Base-by-base conservation (phyloP, 2,888 invertebrate genomes). In the Molanna angustata region DNA sequence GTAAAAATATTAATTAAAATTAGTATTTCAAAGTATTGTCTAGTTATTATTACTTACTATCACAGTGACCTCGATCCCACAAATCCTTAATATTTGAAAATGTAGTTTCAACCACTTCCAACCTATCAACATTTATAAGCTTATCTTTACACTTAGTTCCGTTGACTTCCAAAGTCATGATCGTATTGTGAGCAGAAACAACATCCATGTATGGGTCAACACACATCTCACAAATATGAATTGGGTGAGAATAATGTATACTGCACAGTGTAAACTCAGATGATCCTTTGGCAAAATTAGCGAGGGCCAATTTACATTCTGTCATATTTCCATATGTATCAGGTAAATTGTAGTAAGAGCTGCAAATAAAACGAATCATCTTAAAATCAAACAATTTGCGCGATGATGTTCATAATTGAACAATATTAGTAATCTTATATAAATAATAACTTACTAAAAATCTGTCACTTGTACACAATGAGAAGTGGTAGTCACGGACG, bases 21-120 rank as follows among this genome's bases (percentile, higher is more conserved):
- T 14, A 40, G 14, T 20, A 16, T 33, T 14, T 31, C 7, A 51
- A 14, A n/a, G n/a, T n/a, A n/a, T n/a, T n/a, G n/a, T n/a, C 11
- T 13, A 33, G 41, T 21, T 2, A 3, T 4, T 50, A 17, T 37
- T 45, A 66, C 67, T 66, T 70, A 85, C 85, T 77, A 68, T 79
- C 70, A 67, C 86, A 86, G 62, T 80, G 78, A 46, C 81, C 85
- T 65, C 78, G 75, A 19, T 71, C 66, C 85, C 85, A 85, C 57
- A 85, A 67, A 61, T 73, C 66, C 52, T 70, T 62, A 59, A 79
- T 78, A 62, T 76, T 80, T 40, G 73, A 65, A 68, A 82, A 79
- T 57, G 80, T 76, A 52, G 76, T 74, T 56, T 80, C 66, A 17
- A 85, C 72, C 43, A 80, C 79, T 71, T 84, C 78, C 49, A 85